Conservation (phyloP, 1,140 invertebrate species). For the Polyergus mexicanus region DNA sequence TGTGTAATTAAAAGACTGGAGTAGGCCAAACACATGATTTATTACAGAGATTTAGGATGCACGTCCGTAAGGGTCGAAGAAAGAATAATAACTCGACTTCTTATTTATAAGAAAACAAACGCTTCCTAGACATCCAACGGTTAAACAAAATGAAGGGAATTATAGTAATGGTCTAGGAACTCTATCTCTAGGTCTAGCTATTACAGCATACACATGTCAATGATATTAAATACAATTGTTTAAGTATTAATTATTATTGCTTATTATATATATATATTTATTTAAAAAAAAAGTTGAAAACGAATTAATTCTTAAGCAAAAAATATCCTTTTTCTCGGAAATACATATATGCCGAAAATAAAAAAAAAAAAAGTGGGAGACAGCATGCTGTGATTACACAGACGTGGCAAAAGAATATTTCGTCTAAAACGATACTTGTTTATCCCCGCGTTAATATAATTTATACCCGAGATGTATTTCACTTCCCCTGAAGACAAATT, state of each 20-base stretch:
- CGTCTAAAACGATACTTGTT: background rate
- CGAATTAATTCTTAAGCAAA: background rate
- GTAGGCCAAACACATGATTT: too few species aligned
- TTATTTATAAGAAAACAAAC: too few species aligned
- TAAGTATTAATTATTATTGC: too few species aligned
- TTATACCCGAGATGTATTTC: slow-evolving; percentile 7
- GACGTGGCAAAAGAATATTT: background rate
- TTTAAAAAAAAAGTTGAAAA: background rate
- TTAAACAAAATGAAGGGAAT: too few species aligned
- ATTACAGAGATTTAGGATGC: too few species aligned
- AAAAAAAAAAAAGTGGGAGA: background rate
- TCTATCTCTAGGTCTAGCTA: too few species aligned
- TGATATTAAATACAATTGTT: background rate
- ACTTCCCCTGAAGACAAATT: slow-evolving; percentile 13
- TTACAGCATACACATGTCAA: background rate
- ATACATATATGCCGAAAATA: background rate
- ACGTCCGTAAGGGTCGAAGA: too few species aligned
- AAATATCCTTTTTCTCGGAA: background rate
- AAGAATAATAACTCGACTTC: too few species aligned
- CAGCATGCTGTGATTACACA: background rate
- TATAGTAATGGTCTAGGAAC: too few species aligned
- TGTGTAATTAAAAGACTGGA: too few species aligned
- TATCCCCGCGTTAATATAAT: slow-evolving; percentile 24
- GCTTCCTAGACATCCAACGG: too few species aligned
- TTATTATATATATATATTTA: background rate